These are phyloP conservation scores for Misgurnus anguillicaudatus DNA, from an alignment of 2,113 vertebrate species.

Conservation along the genomic window DNA sequence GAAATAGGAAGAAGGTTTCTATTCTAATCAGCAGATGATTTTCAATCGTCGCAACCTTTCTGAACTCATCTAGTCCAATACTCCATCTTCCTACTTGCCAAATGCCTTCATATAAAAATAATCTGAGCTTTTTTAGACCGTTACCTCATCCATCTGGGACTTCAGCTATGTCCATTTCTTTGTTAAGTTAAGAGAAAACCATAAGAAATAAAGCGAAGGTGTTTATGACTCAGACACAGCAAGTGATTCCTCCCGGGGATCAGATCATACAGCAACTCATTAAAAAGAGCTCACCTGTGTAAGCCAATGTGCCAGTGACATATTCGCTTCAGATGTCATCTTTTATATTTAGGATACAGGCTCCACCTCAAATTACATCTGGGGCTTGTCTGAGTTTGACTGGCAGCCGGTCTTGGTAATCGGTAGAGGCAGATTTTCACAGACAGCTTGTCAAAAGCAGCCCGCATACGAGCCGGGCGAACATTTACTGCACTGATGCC, in stretches of 20 bases:
- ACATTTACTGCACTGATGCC: constrained; percentile 11
- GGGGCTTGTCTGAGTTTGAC: constrained; percentile 19
- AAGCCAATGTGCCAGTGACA: constrained; percentile 26
- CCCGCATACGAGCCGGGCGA: neutral
- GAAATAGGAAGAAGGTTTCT: constrained; percentile 12
- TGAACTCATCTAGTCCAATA: neutral
- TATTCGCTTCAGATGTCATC: constrained; percentile 39
- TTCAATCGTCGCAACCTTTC: constrained; percentile 12
- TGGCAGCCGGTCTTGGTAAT: constrained; percentile 31
- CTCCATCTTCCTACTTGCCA: neutral
- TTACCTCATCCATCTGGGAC: neutral
- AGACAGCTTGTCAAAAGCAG: constrained; percentile 42
- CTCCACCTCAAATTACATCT: constrained; percentile 26
- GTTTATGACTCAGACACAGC: constrained; percentile 18
- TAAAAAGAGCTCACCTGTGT: constrained; percentile 40
- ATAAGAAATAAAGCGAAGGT: neutral
- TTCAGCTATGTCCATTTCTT: neutral
- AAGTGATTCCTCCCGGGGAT: constrained; percentile 34
- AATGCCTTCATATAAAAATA: constrained; percentile 21
- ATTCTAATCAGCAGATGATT: constrained; percentile 41
- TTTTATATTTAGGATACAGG: constrained; percentile 19
- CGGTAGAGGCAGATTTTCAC: constrained; percentile 21
- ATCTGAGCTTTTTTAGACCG: neutral
- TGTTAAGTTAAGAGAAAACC: constrained; percentile 1
- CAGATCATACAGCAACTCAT: constrained; percentile 44